Base-by-base conservation (phyloP, 1,140 invertebrate genomes). In the Venturia canescens region DNA sequence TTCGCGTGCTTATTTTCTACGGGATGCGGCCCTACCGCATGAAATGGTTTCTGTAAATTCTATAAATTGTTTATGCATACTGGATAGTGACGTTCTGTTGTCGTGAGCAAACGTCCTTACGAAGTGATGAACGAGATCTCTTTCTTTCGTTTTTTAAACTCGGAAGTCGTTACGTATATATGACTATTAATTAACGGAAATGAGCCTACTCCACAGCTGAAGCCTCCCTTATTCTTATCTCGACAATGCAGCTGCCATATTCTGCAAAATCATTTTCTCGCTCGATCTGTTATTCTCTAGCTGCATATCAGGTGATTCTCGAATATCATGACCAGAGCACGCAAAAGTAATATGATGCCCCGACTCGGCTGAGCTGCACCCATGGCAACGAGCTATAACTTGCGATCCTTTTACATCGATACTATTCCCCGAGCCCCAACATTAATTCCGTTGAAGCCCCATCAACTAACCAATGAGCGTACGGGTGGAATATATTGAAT, bases 111-210 rank as follows among this genome's bases (percentile, higher is more conserved):
- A 75, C 23, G 72, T 60, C 31, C 53, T 76, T 63, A 60, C 15
- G n/a, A 60, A 27, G 31, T 76, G 83, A 84, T 84, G 83, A 86
- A 86, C 60, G 76, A 83, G 82, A 82, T 81, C 80, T 80, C 79
- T 31, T 2, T 31, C 7, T 69, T 16, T 9, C 60, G 1, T 26
- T 69, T 31, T 80, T 60, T 78, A 34, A 26, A 80, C 53, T 74
- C 48, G 44, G 27, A 48, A 84, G 75, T 87, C 81, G 84, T 87
- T 85, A 87, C 74, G 66, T 13, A 44, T 13, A 44, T 27, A 26
- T 72, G 53, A 31, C 70, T 60, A 80, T 85, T 72, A 78, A 79
- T 86, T 82, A 83, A 78, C 23, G 66, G 53, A 74, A 83, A 84
- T 79, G 82, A 86, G 84, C 81, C 83, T 82, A 83, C 83, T 81